phyloP scores from a whole-genome alignment of 1,140 invertebrate genomes.

The Venustaconcha ellipsiformis region DNA sequence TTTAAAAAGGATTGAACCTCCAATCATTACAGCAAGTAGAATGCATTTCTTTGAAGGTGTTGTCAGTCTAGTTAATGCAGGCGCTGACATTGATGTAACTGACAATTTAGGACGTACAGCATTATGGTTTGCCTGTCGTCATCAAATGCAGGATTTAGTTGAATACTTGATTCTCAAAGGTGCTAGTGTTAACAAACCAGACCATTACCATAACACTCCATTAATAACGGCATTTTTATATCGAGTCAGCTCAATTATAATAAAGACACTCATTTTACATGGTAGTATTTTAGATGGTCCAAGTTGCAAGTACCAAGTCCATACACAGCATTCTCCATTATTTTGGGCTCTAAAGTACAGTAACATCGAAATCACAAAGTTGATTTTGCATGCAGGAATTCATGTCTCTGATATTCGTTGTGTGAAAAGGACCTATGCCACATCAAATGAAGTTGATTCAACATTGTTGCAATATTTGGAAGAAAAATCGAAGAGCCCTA shows the following conservation, averaged over 20 bases:
- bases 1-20: slow-evolving; percentile 60
- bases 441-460: slow-evolving; percentile 45
- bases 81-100: slow-evolving; percentile 60
- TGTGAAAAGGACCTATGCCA: slow-evolving; percentile 46
- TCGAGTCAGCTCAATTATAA: slow-evolving; percentile 56
- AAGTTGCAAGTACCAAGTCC: slow-evolving; percentile 22
- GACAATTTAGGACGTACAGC: slow-evolving; percentile 63
- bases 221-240: slow-evolving; percentile 58
- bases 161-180: slow-evolving; percentile 60
- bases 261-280: slow-evolving; percentile 56
- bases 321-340: slow-evolving; percentile 54
- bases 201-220: slow-evolving; percentile 56
- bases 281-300: slow-evolving; percentile 55
- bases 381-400: slow-evolving; percentile 57
- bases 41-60: slow-evolving; percentile 62
- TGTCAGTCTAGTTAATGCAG: slow-evolving; percentile 51
- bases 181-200: slow-evolving; percentile 62
- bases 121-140: slow-evolving; percentile 60
- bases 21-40: slow-evolving; percentile 62
- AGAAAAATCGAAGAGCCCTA: slow-evolving; percentile 48
- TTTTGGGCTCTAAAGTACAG: slow-evolving; percentile 63
- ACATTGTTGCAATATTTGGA: slow-evolving; percentile 52
- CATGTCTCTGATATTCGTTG: slow-evolving; percentile 49
- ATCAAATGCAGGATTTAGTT: slow-evolving; percentile 60
- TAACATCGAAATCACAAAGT: slow-evolving; percentile 56